Evolutionary conservation across 92 coral and sea anemone species (phyloP), one percentile per base, ranked within the genome.

Genomic region (Epizoanthus fatuus): DNA sequence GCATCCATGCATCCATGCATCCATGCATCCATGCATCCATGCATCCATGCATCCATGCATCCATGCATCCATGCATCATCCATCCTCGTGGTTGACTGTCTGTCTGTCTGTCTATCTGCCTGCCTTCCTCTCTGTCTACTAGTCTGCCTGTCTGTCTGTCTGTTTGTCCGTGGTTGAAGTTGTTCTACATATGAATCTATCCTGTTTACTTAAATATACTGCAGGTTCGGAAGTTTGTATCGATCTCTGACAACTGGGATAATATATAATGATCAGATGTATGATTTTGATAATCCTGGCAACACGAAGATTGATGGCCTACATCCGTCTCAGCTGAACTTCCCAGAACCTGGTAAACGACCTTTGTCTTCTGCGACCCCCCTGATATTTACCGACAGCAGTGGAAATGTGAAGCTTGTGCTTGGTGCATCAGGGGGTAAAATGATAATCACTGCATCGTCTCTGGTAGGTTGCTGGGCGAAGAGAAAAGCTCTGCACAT

Each of bases 401-500:
- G 78, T 22, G 95, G 93, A 55, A 59, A 67, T n/a, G 95, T 92
- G 3, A 63, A 65, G 45, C 70, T 92, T 63, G 93, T 89, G 51
- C 72, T 86, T 37, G 95, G 95, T 7, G 95, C 93, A 13, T 80
- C 93, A 35, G 95, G 95, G 42, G 95, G 95, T 53, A 86, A 91
- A 56, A 89, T 44, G 69, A 92, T 92, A 38, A 77, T 81, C 58
- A 89, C 93, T 8, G 86, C 93, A 2, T 74, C 75, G 40, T 86
- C 91, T 20, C 91, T 89, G 86, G 93, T 89, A 82, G 32, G 91
- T 35, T 37, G 22, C 8, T 58, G 0, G 25, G 25, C 25, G 25
- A 22, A 22, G 0, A 22, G 25, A 22, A 22, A 22, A 22, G 25
- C 25, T 0, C 25, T 22, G 25, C 0, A 22, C 25, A 22, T 22